Conservation (phyloP, 2,888 invertebrate species). For the Ophioninae sp. region DNA sequence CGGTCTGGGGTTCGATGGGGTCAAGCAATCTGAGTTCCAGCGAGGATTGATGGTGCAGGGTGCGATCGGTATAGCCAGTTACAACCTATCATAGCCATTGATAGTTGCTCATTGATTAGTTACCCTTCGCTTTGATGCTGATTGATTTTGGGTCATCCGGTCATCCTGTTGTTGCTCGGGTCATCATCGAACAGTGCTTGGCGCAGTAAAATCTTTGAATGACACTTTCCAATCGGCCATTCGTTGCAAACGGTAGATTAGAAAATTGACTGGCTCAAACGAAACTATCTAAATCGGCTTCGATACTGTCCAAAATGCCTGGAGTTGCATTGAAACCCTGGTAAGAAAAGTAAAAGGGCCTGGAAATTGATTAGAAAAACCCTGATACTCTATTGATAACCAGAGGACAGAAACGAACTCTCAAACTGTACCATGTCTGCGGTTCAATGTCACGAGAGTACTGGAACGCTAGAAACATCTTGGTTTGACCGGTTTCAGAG, state of each 20-base stretch:
- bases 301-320: background rate
- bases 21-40: conserved; percentile 65
- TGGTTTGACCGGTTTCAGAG: background rate
- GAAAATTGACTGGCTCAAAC: background rate
- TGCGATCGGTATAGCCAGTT: conserved; percentile 7
- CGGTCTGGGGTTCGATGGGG: conserved; percentile 72
- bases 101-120: background rate
- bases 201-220: background rate
- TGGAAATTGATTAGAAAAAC: too few species aligned
- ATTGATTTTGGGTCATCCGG: background rate
- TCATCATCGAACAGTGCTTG: background rate
- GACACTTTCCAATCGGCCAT: too few species aligned
- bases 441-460: too few species aligned
- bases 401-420: too few species aligned
- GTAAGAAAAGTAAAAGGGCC: background rate
- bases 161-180: background rate
- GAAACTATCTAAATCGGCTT: background rate
- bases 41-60: conserved; percentile 7
- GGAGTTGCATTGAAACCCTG: background rate
- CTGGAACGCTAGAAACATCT: too few species aligned
- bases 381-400: too few species aligned
- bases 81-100: background rate
- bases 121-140: background rate
- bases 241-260: background rate
- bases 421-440: too few species aligned